These are phyloP conservation scores for Eurystomus glaucurus DNA, from an alignment of 2,797 vertebrate species.

Conservation along the genomic window DNA sequence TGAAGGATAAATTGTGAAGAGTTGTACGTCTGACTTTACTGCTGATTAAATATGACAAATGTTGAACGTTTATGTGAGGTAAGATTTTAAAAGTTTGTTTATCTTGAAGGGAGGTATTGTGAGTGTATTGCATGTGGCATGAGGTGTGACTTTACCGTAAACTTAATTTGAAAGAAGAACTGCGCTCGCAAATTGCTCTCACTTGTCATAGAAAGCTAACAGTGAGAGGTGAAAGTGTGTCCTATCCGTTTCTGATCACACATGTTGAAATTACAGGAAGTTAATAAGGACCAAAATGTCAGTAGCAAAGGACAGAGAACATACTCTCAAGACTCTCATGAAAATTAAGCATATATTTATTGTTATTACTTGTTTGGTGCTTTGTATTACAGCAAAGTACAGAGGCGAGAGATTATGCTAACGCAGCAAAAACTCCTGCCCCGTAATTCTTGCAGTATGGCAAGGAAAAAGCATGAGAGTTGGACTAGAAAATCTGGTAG, in stretches of 20 bases:
- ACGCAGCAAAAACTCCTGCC: not conserved
- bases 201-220: not conserved
- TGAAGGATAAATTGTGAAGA: constrained; percentile 69
- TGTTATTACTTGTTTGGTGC: not conserved
- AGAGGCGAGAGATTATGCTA: not conserved
- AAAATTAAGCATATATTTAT: not conserved
- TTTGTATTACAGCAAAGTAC: not conserved
- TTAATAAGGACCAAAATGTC: not conserved
- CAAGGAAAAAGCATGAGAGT: not conserved
- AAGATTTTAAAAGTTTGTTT: constrained; percentile 70
- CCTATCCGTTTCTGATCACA: not conserved
- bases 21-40: constrained; percentile 63
- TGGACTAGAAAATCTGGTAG: not conserved
- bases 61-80: constrained; percentile 54
- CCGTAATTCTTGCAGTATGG: not conserved
- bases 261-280: not conserved
- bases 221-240: not conserved
- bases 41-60: constrained; percentile 74
- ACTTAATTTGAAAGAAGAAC: constrained; percentile 23
- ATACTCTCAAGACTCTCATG: not conserved
- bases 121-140: not conserved
- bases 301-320: not conserved
- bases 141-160: not conserved
- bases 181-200: constrained; percentile 18
- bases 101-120: constrained; percentile 30